Base-by-base conservation (phyloP, 1,140 invertebrate species). In the Argopecten irradians region DNA sequence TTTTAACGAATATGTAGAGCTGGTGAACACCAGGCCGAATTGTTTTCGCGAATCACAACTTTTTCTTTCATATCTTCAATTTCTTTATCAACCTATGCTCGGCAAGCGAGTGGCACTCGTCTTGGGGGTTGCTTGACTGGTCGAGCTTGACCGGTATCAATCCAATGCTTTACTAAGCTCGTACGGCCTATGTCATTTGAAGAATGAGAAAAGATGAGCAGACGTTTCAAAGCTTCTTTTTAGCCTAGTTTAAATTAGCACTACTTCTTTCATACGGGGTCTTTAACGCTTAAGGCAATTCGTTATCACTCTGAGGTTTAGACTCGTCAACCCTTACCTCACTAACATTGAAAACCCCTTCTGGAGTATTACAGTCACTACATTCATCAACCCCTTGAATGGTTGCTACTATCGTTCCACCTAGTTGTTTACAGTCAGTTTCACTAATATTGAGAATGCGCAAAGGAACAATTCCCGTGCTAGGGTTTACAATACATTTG, bases 41-140 rank as follows among this genome's bases (percentile, higher is more conserved):
- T 71, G n/a, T 19, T 41, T n/a, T 83, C 34, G n/a, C 55, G 36
- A 34, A 89, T 87, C 22, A 87, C 41, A 5, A 85, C 90, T 19
- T 86, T 84, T 16, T 87, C 28, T 14, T 34, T 2, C 39, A 89
- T 87, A 19, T 87, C 46, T 34, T 89, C 35, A 86, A 91, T 87
- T 39, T 86, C 84, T 39, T 36, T 83, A n/a, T 87, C 82, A 22
- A 35, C 84, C 32, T 33, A 7, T 11, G 35, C n/a, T 9, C n/a
- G 19, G 41, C 82, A 39, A 8, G 86, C 36, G 0, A 90, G 39
- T 0, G 85, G 87, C 1, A 88, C 84, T 1, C 85, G n/a, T 41
- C 36, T 36, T 1, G 71, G 87, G 22, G 39, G 35, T 84, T 88
- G 89, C 83, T 84, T 83, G 16, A 86, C 84, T 19, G 86, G 87